Conservation (phyloP, 2,888 invertebrate species). For the Ganaspis brasiliensis region DNA sequence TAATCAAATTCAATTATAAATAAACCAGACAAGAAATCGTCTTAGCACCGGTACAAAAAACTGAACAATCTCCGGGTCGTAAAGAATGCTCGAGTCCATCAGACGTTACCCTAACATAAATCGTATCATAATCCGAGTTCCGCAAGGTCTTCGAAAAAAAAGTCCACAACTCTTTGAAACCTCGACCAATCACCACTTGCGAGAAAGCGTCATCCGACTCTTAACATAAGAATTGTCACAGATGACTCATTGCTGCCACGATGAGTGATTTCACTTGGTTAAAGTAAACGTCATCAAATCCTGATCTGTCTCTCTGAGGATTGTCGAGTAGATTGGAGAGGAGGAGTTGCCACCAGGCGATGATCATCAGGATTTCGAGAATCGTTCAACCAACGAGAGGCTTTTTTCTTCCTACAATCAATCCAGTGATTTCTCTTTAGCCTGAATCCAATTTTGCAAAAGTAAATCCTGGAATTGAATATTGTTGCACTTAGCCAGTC, state of each 20-base stretch:
- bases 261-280: background rate
- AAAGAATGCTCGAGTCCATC: slow-evolving; percentile 34
- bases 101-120: slow-evolving; percentile 38
- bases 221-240: slow-evolving; percentile 31
- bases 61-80: background rate
- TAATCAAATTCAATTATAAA: slow-evolving; percentile 40
- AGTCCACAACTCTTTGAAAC: background rate
- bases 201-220: no score
- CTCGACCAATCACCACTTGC: background rate
- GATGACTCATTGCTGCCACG: slow-evolving; percentile 12
- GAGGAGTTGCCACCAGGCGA: background rate
- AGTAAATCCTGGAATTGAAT: background rate
- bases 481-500: slow-evolving; percentile 40
- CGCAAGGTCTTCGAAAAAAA: background rate
- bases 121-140: slow-evolving; percentile 14
- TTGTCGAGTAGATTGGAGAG: background rate
- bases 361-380: no score
- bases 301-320: no score
- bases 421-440: no score
- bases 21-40: slow-evolving; percentile 20
- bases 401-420: background rate
- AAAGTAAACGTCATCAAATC: background rate
- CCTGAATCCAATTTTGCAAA: no score
- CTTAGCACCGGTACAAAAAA: slow-evolving; percentile 38
- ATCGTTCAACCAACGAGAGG: slow-evolving; percentile 13